Evolutionary conservation across 2,888 invertebrate genomes (phyloP).

Genomic region (Pomacea canaliculata): DNA sequence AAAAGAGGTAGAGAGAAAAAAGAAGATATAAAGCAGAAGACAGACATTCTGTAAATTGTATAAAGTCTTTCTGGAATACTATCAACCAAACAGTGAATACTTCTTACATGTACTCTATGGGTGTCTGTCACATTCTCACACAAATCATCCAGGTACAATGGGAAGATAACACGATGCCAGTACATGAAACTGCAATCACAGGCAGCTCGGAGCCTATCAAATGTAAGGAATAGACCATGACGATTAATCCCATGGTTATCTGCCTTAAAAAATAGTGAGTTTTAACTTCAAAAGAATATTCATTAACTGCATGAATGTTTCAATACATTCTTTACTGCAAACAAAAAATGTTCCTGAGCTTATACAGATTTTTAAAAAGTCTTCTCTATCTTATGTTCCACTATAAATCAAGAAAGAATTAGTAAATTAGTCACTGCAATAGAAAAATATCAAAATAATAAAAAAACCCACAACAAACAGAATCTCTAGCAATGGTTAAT

Average conservation of each 20-base stretch:
- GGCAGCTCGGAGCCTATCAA: conserved; percentile 73
- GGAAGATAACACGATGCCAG: conserved; percentile 84
- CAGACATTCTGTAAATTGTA: background rate
- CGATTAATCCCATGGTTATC: background rate
- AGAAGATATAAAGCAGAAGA: background rate
- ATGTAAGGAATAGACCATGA: background rate
- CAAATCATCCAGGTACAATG: conserved; percentile 82
- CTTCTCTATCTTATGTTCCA: too few species aligned
- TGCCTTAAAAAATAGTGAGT: too few species aligned
- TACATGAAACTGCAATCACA: conserved; percentile 84
- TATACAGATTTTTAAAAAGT: too few species aligned
- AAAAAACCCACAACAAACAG: too few species aligned
- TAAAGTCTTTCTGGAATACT: background rate
- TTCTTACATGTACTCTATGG: conserved; percentile 75
- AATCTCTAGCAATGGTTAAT: too few species aligned
- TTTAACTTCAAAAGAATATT: too few species aligned
- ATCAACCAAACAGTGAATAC: background rate
- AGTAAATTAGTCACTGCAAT: too few species aligned
- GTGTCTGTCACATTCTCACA: conserved; percentile 79
- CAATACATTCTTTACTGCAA: too few species aligned
- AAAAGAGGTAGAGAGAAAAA: background rate
- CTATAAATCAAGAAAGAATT: too few species aligned
- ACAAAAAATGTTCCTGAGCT: too few species aligned
- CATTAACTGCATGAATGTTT: too few species aligned
- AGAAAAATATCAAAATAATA: too few species aligned